Percentiles rank a stretch among this genome's conserved stretches.
Evolutionary conservation across 2,888 invertebrate genomes (phyloP).

Genomic region (Rhingia rostrata): DNA sequence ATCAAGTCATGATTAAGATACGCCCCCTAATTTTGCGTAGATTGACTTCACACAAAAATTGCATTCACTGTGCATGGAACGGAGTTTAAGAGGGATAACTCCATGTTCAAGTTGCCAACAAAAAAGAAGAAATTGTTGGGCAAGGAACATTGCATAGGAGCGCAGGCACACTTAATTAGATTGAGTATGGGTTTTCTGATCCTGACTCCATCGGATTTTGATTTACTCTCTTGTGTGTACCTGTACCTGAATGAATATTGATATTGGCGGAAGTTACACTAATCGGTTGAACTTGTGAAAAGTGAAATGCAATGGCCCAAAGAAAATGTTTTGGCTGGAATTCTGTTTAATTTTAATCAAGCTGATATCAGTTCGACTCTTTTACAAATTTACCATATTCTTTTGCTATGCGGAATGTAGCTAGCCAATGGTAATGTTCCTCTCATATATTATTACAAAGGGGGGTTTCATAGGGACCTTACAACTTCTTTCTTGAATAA

Average conservation of each 20-base stretch:
- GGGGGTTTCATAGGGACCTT: too few relatives aligned
- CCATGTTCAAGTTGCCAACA: slow-evolving; percentile 30
- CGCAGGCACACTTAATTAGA: slow-evolving; percentile 68
- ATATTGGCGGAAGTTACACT: slow-evolving; percentile 20
- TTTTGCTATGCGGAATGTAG: too few relatives aligned
- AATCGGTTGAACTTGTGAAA: slow-evolving; percentile 39
- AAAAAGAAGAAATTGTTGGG: neutral
- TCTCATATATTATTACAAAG: too few relatives aligned
- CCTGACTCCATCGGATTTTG: slow-evolving; percentile 23
- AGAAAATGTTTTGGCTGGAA: too few relatives aligned
- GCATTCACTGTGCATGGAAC: slow-evolving; percentile 74
- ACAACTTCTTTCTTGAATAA: too few relatives aligned
- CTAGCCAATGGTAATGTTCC: too few relatives aligned
- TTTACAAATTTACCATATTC: too few relatives aligned
- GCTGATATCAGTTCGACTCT: neutral
- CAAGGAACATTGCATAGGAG: slow-evolving; percentile 50
- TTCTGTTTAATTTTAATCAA: neutral
- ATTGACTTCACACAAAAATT: slow-evolving; percentile 76
- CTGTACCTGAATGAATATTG: slow-evolving; percentile 53
- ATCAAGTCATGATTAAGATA: slow-evolving; percentile 82
- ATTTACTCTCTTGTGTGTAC: slow-evolving; percentile 21
- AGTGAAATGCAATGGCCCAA: neutral
- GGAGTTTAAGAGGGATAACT: slow-evolving; percentile 48
- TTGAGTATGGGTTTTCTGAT: slow-evolving; percentile 58
- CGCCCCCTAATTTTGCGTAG: slow-evolving; percentile 78